A percentile compares a stretch with the other conserved stretches of the same genome.
phyloP scores from a whole-genome alignment of 2,888 invertebrate genomes.

The Drosophila engyochracea region DNA sequence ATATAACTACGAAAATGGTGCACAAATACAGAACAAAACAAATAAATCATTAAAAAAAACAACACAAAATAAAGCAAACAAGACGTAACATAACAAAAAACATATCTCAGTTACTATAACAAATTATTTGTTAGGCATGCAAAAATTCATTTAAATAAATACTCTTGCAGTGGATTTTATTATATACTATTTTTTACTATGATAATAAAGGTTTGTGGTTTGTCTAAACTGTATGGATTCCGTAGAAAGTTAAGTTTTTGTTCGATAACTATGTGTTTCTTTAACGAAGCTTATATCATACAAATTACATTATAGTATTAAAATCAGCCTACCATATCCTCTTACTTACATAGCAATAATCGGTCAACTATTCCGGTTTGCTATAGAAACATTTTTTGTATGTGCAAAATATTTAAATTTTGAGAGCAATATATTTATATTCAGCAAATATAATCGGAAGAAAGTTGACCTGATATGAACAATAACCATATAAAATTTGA shows the following conservation, averaged over 20 bases:
- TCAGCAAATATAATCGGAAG: background rate
- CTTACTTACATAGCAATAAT: background rate
- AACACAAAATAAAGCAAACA: conserved; percentile 11
- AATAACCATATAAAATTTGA: background rate
- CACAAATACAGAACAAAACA: conserved; percentile 27
- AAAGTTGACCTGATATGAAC: background rate
- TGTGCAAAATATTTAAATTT: background rate
- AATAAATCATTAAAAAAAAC: conserved; percentile 7
- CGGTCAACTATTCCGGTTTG: background rate
- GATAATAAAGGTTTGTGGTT: background rate
- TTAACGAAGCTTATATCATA: background rate
- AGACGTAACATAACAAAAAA: conserved; percentile 14
- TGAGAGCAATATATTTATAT: background rate
- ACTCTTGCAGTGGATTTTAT: conserved; percentile 18
- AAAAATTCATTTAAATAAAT: conserved; percentile 19
- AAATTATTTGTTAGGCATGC: conserved; percentile 32
- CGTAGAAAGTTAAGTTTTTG: background rate
- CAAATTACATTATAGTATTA: background rate
- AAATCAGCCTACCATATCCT: background rate
- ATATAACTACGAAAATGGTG: conserved; percentile 48
- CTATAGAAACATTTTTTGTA: background rate
- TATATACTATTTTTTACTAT: background rate
- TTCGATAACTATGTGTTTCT: background rate
- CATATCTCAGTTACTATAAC: conserved; percentile 24
- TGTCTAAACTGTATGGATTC: background rate